phyloP scores from a whole-genome alignment of 2,113 vertebrate species.

The Leuciscus idus region DNA sequence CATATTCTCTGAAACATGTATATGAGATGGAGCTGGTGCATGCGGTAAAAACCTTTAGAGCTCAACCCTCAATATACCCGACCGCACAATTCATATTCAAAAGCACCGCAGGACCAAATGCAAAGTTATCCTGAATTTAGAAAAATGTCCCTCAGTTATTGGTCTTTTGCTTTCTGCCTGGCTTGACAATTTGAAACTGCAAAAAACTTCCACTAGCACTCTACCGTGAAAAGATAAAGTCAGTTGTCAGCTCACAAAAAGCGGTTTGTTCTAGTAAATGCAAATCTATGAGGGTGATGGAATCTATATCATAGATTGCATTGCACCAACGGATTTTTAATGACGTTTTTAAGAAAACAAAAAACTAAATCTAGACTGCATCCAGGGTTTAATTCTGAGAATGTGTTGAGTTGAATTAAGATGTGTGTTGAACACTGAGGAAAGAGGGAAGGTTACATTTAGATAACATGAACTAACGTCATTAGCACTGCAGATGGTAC shows the following conservation, averaged over 20 bases:
- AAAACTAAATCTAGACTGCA: neutral
- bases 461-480: slow-evolving; percentile 29
- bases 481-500: slow-evolving; percentile 25
- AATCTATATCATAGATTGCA: neutral
- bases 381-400: neutral
- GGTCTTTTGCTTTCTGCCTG: neutral
- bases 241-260: neutral
- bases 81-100: slow-evolving; percentile 21
- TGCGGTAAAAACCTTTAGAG: neutral
- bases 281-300: neutral
- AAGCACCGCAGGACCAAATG: slow-evolving; percentile 37
- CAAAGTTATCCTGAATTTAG: slow-evolving; percentile 27
- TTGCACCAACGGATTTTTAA: neutral
- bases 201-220: neutral
- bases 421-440: neutral
- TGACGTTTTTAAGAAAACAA: neutral
- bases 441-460: slow-evolving; percentile 10
- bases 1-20: neutral
- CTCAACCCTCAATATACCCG: slow-evolving; percentile 14
- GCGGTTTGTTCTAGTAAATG: neutral
- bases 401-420: neutral
- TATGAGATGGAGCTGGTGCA: neutral
- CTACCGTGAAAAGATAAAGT: neutral
- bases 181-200: neutral
- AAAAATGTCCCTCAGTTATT: slow-evolving; percentile 36